Evolutionary conservation across 2,797 vertebrate species (phyloP).

Genomic region (Anguilla marmorata): DNA sequence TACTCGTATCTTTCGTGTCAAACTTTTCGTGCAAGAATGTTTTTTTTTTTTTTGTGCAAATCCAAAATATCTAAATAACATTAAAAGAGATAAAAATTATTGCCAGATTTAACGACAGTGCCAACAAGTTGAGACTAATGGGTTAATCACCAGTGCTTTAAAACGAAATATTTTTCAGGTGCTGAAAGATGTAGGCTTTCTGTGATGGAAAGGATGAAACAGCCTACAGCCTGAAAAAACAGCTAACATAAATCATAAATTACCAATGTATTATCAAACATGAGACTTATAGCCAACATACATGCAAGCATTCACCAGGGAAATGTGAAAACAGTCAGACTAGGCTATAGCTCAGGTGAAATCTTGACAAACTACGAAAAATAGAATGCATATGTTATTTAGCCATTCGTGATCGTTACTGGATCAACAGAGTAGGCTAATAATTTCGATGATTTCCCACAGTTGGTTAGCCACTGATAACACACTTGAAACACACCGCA

Average conservation of each 20-base stretch:
- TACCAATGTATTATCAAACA: background rate
- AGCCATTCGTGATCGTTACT: background rate
- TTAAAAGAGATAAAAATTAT: background rate
- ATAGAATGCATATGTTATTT: background rate
- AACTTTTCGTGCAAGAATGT: background rate
- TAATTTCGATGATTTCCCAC: background rate
- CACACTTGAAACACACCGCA: background rate
- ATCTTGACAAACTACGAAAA: background rate
- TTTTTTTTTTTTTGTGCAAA: background rate
- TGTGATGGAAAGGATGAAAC: background rate
- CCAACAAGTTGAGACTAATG: background rate
- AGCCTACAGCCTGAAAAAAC: background rate
- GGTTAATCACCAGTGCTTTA: background rate
- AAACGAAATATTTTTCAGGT: background rate
- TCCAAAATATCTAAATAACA: background rate
- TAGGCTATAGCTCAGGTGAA: background rate
- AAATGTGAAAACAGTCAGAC: background rate
- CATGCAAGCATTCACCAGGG: background rate
- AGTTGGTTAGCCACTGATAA: background rate
- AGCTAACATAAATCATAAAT: background rate
- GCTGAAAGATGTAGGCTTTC: background rate
- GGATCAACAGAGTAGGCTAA: conserved; percentile 5
- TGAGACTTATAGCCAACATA: background rate
- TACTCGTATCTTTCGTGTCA: background rate
- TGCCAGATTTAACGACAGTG: background rate